Percentiles rank a stretch among this genome's conserved stretches.
Conservation (phyloP, 2,797 vertebrate species). For the Squalus acanthias region DNA sequence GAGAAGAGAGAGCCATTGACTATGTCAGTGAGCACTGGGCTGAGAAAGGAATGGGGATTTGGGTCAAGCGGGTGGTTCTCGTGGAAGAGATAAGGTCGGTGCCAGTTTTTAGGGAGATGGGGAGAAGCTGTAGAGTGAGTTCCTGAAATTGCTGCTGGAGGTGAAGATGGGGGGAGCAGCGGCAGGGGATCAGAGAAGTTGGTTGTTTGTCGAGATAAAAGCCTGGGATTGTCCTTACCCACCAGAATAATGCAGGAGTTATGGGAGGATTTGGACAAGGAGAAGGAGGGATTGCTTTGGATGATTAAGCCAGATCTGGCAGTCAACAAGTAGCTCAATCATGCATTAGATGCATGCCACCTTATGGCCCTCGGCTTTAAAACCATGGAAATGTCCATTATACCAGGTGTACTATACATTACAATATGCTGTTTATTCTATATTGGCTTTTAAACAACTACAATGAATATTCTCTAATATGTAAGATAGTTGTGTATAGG, state of each 20-base stretch:
- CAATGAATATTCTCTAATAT: not conserved
- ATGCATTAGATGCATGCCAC: not conserved
- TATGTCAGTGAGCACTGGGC: not conserved
- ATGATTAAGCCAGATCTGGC: not conserved
- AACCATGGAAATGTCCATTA: not conserved
- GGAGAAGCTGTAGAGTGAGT: not conserved
- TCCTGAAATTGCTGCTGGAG: not conserved
- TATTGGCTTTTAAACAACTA: not conserved
- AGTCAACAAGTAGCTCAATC: not conserved
- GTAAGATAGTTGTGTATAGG: not conserved
- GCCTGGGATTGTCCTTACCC: not conserved
- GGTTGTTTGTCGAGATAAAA: not conserved
- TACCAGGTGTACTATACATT: not conserved
- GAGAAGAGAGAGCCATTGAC: not conserved
- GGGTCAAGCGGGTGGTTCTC: not conserved
- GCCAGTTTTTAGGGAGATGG: not conserved
- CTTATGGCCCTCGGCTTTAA: not conserved
- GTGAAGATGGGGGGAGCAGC: not conserved
- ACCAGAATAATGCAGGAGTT: not conserved
- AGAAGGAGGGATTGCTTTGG: not conserved
- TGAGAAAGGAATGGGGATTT: not conserved
- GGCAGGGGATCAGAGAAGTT: not conserved
- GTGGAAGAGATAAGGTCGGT: not conserved
- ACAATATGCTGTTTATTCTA: not conserved
- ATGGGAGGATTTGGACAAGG: not conserved